Evolutionary conservation across 1,140 invertebrate genomes (phyloP).

Genomic region (Drosophila punjabiensis): DNA sequence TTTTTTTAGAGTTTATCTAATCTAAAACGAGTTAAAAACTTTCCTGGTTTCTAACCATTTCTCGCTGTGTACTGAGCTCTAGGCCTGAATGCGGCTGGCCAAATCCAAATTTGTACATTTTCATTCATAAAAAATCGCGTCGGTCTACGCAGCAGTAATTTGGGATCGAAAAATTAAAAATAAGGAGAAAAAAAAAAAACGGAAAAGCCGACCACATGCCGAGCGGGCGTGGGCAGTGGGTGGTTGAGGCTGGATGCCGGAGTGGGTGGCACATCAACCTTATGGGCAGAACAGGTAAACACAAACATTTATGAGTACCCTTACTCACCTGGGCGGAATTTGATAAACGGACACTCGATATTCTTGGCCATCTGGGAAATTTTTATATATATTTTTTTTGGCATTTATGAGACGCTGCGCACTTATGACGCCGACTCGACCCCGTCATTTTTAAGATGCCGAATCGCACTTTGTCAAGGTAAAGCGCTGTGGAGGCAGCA

Average conservation of each 20-base stretch:
- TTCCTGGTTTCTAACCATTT: background rate
- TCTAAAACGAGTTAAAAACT: background rate
- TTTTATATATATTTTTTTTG: background rate
- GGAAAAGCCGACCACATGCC: conserved; percentile 37
- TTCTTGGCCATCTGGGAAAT: conserved; percentile 28
- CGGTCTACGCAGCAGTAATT: conserved; percentile 26
- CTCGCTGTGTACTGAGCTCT: conserved; percentile 10
- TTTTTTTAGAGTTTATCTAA: too few relatives aligned
- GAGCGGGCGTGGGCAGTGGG: conserved; percentile 33
- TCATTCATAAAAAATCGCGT: conserved; percentile 61
- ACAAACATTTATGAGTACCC: conserved; percentile 24
- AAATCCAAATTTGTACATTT: conserved; percentile 70
- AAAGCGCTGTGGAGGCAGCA: conserved; percentile 22
- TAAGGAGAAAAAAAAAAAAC: conserved; percentile 2
- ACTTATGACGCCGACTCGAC: conserved; percentile 51
- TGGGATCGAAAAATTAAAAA: conserved; percentile 8
- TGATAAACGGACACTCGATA: conserved; percentile 26
- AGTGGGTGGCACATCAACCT: conserved; percentile 27
- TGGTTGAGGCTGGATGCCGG: conserved; percentile 2
- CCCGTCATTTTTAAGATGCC: conserved; percentile 51
- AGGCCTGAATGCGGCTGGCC: conserved; percentile 18
- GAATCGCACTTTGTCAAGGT: conserved; percentile 73
- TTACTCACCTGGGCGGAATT: conserved; percentile 32
- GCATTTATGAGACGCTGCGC: conserved; percentile 27
- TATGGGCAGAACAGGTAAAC: conserved; percentile 41